A percentile compares a stretch with the other conserved stretches of the same genome.
Conservation (phyloP, 2,888 invertebrate species). For the Drosophila robusta region DNA sequence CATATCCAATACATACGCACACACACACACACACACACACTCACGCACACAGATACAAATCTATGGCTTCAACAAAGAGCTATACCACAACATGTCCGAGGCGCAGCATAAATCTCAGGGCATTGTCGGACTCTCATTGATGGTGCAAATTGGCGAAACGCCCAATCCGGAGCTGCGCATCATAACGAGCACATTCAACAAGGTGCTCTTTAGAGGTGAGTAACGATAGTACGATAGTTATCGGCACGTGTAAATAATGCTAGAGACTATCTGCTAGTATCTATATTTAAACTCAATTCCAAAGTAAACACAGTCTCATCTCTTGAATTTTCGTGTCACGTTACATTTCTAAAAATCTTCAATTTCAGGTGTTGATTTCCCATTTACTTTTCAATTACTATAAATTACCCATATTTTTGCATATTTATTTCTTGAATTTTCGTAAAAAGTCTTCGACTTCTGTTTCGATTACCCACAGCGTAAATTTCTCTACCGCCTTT, state of each 20-base stretch:
- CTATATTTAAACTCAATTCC: too few relatives aligned
- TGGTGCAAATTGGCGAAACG: conserved; percentile 96
- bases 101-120: conserved; percentile 99
- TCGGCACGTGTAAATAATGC: background rate
- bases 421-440: too few relatives aligned
- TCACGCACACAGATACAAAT: conserved; percentile 92
- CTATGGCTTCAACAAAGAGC: conserved; percentile 97
- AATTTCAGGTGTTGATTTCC: too few relatives aligned
- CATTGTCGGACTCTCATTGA: conserved; percentile 96
- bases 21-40: conserved; percentile 1
- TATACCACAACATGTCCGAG: conserved; percentile 98
- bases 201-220: conserved; percentile 94
- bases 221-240: conserved; percentile 20
- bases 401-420: too few relatives aligned
- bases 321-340: too few relatives aligned
- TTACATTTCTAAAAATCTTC: too few relatives aligned
- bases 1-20: background rate
- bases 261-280: background rate
- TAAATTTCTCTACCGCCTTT: too few relatives aligned
- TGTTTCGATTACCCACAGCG: too few relatives aligned
- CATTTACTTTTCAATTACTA: too few relatives aligned
- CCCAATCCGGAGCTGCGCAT: conserved; percentile 94
- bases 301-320: too few relatives aligned
- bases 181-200: conserved; percentile 94
- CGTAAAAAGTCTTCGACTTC: too few relatives aligned